Conservation (phyloP, 1,140 invertebrate genomes). For the Choristoneura fumiferana region DNA sequence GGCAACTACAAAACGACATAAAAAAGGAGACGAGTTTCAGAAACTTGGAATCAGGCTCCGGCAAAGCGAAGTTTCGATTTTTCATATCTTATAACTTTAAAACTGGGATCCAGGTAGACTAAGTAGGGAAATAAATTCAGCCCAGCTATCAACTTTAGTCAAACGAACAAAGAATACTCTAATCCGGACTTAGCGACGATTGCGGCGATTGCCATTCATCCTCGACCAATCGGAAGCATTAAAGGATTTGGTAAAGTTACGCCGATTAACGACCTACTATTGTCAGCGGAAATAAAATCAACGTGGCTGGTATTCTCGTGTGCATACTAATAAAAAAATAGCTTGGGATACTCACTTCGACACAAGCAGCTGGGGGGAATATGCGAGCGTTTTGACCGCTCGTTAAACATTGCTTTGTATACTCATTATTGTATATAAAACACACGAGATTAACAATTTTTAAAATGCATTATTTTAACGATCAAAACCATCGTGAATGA, state of each 20-base stretch:
- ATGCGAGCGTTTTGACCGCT: too few species aligned
- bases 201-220: constrained; percentile 10
- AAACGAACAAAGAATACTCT: constrained; percentile 38
- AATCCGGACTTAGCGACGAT: constrained; percentile 53
- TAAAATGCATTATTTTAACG: too few species aligned
- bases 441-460: too few species aligned
- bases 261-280: constrained; percentile 15
- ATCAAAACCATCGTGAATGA: too few species aligned
- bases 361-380: too few species aligned
- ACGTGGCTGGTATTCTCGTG: too few species aligned
- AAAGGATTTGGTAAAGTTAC: constrained; percentile 9
- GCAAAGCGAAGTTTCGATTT: neutral
- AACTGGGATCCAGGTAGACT: constrained; percentile 21
- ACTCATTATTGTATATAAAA: too few species aligned
- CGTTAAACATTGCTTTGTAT: too few species aligned
- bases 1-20: neutral
- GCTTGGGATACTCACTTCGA: too few species aligned
- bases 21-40: neutral
- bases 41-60: neutral
- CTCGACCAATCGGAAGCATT: constrained; percentile 6
- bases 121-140: constrained; percentile 45
- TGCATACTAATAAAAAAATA: too few species aligned
- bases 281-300: neutral
- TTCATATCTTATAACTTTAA: constrained; percentile 2
- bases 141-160: constrained; percentile 44